Evolutionary conservation across 2,797 vertebrate genomes (phyloP).

Genomic region (Carduelis carduelis): DNA sequence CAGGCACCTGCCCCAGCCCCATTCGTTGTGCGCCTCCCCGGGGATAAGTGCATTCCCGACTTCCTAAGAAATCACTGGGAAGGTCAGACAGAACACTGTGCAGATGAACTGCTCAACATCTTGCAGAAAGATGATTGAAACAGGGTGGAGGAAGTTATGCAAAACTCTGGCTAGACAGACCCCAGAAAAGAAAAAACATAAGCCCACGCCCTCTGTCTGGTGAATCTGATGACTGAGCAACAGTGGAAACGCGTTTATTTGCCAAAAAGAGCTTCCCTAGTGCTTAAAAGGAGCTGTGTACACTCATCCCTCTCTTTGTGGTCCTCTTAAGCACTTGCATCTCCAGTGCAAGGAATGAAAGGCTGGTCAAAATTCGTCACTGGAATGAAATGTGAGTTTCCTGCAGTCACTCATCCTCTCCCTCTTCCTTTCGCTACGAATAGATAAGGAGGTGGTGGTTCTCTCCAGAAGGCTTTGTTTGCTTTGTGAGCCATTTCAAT

Average conservation of each 20-base stretch:
- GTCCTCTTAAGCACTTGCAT: not conserved
- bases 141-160: not conserved
- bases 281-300: conserved; percentile 20
- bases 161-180: conserved; percentile 13
- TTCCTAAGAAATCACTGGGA: not conserved
- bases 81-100: not conserved
- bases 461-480: not conserved
- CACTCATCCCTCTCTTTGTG: not conserved
- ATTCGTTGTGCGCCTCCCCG: not conserved
- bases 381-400: conserved; percentile 19
- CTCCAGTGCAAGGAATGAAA: not conserved
- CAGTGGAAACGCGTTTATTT: not conserved
- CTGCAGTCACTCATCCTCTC: conserved; percentile 6
- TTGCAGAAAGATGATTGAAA: not conserved
- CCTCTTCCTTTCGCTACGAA: not conserved
- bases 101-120: not conserved
- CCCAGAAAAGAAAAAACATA: not conserved
- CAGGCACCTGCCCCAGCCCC: not conserved
- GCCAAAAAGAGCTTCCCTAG: not conserved
- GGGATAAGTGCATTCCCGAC: not conserved
- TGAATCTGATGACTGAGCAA: not conserved
- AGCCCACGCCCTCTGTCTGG: conserved; percentile 7
- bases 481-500: conserved; percentile 8
- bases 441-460: conserved; percentile 24
- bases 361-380: not conserved